A percentile compares a stretch with the other conserved stretches of the same genome.
These are phyloP conservation scores for Bradypodion pumilum DNA, from an alignment of 2,797 vertebrate species.

Conservation along the genomic window DNA sequence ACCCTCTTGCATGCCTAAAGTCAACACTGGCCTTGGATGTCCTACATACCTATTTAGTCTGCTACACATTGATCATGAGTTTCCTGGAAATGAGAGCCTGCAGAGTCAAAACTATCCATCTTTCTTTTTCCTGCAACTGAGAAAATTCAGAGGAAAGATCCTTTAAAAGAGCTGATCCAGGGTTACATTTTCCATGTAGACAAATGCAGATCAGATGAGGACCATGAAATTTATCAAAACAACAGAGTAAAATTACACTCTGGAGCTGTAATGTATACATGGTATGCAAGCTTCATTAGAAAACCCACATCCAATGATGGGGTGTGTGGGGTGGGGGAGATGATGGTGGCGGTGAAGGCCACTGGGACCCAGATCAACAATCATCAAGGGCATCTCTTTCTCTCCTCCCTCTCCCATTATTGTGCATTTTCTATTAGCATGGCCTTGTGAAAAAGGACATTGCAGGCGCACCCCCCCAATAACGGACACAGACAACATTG, in stretches of 20 bases:
- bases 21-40: no score
- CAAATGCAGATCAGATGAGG: slow-evolving; percentile 64
- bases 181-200: not conserved
- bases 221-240: slow-evolving; percentile 53
- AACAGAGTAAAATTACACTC: slow-evolving; percentile 62
- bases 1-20: no score
- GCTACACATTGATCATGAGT: not conserved
- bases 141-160: not conserved
- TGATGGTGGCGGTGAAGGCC: slow-evolving; percentile 45
- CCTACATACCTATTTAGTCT: not conserved
- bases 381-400: slow-evolving; percentile 45
- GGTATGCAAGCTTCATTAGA: slow-evolving; percentile 76
- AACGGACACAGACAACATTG: no score
- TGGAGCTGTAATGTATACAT: slow-evolving; percentile 61
- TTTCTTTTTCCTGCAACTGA: not conserved
- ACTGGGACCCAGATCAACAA: slow-evolving; percentile 72
- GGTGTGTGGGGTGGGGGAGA: slow-evolving; percentile 52
- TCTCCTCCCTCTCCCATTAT: not conserved
- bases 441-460: not conserved
- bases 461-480: no score
- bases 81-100: not conserved
- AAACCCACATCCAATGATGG: slow-evolving; percentile 76
- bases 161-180: not conserved
- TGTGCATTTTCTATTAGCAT: not conserved
- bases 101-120: no score